Base-by-base conservation (phyloP, 2,113 vertebrate species). In the Pipra filicauda region DNA sequence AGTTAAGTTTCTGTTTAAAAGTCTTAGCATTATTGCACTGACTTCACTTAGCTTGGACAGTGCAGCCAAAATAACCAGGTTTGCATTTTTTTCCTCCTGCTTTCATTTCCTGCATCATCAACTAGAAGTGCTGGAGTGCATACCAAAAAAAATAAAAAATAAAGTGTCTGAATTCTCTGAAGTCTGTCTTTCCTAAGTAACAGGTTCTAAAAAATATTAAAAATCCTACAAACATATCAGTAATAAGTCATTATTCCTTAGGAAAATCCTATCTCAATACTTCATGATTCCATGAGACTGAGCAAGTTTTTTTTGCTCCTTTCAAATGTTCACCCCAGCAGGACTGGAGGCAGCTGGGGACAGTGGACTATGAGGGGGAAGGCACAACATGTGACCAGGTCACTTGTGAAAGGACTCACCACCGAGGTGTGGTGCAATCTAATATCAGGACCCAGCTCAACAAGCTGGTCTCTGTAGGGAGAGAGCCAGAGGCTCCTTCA, bases 91-190 rank as follows among this genome's bases (percentile, higher is more conserved):
- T 65, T 84, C 67, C 37, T 88, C 51, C 49, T 83, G 49, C 79
- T 94, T 91, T 92, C 61, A 57, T 64, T 83, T 77, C 88, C 93
- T 93, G 46, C 35, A 66, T 91, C 37, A 89, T 74, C 78, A 88
- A 88, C 44, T 54, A 88, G 72, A 94, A 92, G 96, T 89, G 91
- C 95, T 93, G 76, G 76, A 91, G 95, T 95, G 96, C 93, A 64
- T 84, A 41, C 51, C 12, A 55, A 48, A 61, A 84, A 74, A 74
- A 71, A 66, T 6, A 41, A 39, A 86, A 71, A 82, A 85, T 86
- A 95, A 95, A 92, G 91, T 91, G 73, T 88, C 92, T 89, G 74
- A 91, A 79, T 87, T 78, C 33, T 85, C 54, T 52, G 55, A 84
- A 75, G 8, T 15, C 51, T 76, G 15, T 52, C 23, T 72, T 88